Evolutionary conservation across 2,797 vertebrate genomes (phyloP), one percentile per base, ranked within the genome.

Genomic region (Characodon lateralis): DNA sequence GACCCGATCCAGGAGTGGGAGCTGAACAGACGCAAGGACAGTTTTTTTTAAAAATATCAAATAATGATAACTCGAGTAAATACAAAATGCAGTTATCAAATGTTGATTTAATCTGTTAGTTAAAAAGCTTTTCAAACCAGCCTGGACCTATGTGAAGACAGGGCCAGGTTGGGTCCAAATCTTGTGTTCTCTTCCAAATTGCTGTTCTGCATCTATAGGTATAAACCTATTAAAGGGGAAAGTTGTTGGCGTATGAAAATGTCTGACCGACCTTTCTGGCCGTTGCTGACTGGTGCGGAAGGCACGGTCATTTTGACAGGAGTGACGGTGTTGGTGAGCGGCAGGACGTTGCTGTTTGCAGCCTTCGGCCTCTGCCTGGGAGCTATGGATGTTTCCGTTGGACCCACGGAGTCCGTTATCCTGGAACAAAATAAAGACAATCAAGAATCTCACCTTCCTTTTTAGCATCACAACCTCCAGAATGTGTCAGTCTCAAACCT

Each of bases 341-440:
- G 92, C 82, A 99, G 94, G 71, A 97, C 95, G 20, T 93, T 94
- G 6, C 96, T 94, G 90, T 95, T 90, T n/a, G 95, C 91, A 28
- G 97, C 97, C 93, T 99, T 99, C 81, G 98, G 98, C 93, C 98
- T 96, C 93, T 99, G 98, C 84, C 98, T 94, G 5, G 98, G 98
- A 81, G 96, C 97, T 79, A 99, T 99, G n/a, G 98, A 99, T 70
- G 98, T 99, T 92, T 99, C 98, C n/a, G 98, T 99, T 83, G 98
- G 98, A 68, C 98, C 98, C 85, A 97, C 95, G 4, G 96, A 94
- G 86, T 99, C 98, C 5, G 97, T 98, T 94, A 99, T 97, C 94
- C 98, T 99, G 90, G 6, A 94, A 86, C 0, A n/a, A 26, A 13
- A 78, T 31, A 53, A 6, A 24, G 39, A 68, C 35, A 12, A 5